Percentiles rank a stretch among this genome's conserved stretches.
Evolutionary conservation across 2,797 vertebrate species (phyloP).

Genomic region (Chanos chanos): DNA sequence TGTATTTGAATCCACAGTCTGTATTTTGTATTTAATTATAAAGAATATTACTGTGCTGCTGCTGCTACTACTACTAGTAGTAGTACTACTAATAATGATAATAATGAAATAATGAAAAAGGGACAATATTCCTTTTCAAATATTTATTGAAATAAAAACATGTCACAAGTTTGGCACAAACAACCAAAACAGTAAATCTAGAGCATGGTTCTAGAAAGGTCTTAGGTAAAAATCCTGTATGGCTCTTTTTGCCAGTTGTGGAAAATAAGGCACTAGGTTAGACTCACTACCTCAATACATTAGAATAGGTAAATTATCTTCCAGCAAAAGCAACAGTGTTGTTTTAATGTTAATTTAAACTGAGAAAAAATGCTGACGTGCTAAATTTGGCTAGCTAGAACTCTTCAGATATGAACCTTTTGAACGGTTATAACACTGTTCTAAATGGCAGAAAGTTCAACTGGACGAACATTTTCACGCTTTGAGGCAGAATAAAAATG

Average conservation of each 20-base stretch:
- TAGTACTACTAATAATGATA: too few relatives aligned
- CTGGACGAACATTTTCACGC: background rate
- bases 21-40: background rate
- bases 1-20: constrained; percentile 5
- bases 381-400: background rate
- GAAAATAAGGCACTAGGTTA: background rate
- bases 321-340: background rate
- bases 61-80: too few relatives aligned
- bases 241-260: background rate
- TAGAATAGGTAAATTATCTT: background rate
- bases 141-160: too few relatives aligned
- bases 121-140: too few relatives aligned
- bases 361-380: too few relatives aligned
- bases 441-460: background rate
- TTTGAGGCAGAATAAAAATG: background rate
- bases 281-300: background rate
- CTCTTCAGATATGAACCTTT: background rate
- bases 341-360: background rate
- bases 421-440: background rate
- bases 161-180: background rate
- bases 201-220: background rate
- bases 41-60: too few relatives aligned
- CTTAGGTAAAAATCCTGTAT: background rate
- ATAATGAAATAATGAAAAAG: too few relatives aligned
- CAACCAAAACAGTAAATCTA: constrained; percentile 2